Conservation (phyloP, 2,113 vertebrate genomes). For the Heliornis fulica region DNA sequence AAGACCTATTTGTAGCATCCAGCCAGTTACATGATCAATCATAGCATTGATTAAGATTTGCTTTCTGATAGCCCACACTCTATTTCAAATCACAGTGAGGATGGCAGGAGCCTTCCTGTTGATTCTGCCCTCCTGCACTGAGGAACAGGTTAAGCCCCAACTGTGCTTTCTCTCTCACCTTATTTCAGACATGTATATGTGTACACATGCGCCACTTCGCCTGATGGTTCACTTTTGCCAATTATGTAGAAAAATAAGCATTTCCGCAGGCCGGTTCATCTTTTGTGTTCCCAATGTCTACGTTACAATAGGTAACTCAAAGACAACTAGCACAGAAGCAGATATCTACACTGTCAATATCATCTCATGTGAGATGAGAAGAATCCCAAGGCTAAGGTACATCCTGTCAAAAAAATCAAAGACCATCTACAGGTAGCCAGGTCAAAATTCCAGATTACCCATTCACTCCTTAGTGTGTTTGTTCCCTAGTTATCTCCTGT, state of each 20-base stretch:
- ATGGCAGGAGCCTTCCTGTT: not conserved
- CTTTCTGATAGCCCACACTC: not conserved
- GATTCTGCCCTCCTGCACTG: not conserved
- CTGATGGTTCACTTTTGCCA: not conserved
- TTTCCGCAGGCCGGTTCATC: not conserved
- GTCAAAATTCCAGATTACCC: not conserved
- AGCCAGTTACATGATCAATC: not conserved
- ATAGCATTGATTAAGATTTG: not conserved
- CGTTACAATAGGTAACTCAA: not conserved
- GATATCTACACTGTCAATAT: not conserved
- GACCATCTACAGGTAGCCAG: not conserved
- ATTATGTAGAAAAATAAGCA: not conserved
- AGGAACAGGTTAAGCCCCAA: not conserved
- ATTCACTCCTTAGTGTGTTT: not conserved
- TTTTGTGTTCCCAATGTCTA: not conserved
- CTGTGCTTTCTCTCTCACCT: not conserved
- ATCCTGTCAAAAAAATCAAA: not conserved
- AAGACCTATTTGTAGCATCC: not conserved
- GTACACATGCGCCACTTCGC: not conserved
- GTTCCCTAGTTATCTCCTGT: not conserved
- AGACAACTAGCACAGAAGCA: not conserved
- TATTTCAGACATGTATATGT: not conserved
- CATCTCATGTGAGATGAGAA: not conserved
- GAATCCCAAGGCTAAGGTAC: not conserved
- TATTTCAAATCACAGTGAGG: not conserved